Evolutionary conservation across 1,140 invertebrate species (phyloP).

Genomic region (Drosophila micromelanica): DNA sequence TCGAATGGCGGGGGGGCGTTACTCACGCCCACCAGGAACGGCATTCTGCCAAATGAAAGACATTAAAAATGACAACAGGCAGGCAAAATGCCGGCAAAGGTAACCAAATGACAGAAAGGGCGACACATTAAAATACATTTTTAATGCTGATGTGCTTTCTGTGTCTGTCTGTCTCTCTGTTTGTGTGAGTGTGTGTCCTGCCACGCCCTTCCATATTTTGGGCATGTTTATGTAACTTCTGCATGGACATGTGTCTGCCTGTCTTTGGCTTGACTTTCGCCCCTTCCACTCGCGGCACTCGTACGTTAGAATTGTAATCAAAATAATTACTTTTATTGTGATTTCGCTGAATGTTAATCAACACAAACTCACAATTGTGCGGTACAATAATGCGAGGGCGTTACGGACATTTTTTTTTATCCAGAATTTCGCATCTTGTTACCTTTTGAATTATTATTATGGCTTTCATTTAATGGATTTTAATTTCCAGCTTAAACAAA

Average conservation of each 20-base stretch:
- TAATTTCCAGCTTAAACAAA: conserved; percentile 51
- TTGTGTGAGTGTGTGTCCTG: conserved; percentile 19
- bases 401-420: conserved; percentile 8
- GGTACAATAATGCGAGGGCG: conserved; percentile 10
- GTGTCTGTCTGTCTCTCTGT: conserved; percentile 7
- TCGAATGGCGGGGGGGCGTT: conserved; percentile 2
- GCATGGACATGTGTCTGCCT: conserved; percentile 42
- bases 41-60: conserved; percentile 65
- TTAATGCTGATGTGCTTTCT: conserved; percentile 70
- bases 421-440: conserved; percentile 19
- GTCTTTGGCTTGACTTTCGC: conserved; percentile 29
- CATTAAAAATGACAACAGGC: conserved; percentile 73
- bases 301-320: conserved; percentile 70
- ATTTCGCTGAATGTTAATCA: conserved; percentile 68
- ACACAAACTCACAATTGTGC: conserved; percentile 27
- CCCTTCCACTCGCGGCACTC: neutral
- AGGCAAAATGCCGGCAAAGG: conserved; percentile 44
- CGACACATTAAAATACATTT: conserved; percentile 80
- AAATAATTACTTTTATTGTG: conserved; percentile 75
- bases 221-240: conserved; percentile 49
- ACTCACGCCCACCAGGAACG: conserved; percentile 43
- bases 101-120: conserved; percentile 61
- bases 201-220: conserved; percentile 42
- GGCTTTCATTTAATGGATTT: conserved; percentile 54
- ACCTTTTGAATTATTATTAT: conserved; percentile 61